Percentiles rank a stretch among this genome's conserved stretches.
These are phyloP conservation scores for Meiosimyza decipiens DNA, from an alignment of 2,888 invertebrate genomes.

Conservation along the genomic window DNA sequence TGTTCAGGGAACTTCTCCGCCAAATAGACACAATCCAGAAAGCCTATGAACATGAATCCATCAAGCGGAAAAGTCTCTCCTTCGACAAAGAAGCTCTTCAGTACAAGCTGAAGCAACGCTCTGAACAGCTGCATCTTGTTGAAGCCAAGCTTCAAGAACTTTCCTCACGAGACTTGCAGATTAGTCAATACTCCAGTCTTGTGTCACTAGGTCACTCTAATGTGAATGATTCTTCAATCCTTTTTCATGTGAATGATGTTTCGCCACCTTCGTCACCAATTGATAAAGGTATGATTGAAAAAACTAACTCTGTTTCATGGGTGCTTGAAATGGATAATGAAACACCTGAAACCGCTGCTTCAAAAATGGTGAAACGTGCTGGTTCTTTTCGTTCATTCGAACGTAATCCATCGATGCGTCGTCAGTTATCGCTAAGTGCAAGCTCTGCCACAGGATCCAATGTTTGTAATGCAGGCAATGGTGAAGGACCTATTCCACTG, in stretches of 20 bases:
- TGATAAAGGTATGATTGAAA: conserved; percentile 85
- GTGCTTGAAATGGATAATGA: conserved; percentile 82
- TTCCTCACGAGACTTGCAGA: conserved; percentile 50
- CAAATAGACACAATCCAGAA: conserved; percentile 81
- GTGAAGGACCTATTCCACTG: conserved; percentile 59
- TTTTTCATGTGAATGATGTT: conserved; percentile 30
- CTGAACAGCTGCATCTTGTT: conserved; percentile 72
- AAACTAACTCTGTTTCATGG: conserved; percentile 88
- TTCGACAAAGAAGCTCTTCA: conserved; percentile 90
- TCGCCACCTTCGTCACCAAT: conserved; percentile 77
- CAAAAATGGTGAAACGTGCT: conserved; percentile 76
- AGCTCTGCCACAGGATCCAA: conserved; percentile 36
- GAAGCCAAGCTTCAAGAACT: conserved; percentile 60
- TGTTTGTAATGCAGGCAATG: conserved; percentile 40
- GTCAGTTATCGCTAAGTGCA: conserved; percentile 61
- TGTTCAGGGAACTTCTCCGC: conserved; percentile 72
- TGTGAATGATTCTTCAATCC: conserved; percentile 40
- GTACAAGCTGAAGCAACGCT: conserved; percentile 86
- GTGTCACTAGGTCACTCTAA: conserved; percentile 42
- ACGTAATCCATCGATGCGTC: conserved; percentile 62
- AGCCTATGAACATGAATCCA: conserved; percentile 79
- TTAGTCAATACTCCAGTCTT: conserved; percentile 50
- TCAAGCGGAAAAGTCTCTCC: conserved; percentile 80
- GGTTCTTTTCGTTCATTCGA: conserved; percentile 71
- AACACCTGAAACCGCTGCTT: conserved; percentile 77